These are phyloP conservation scores for Drosophila siamana DNA, from an alignment of 2,888 invertebrate species.

Conservation along the genomic window DNA sequence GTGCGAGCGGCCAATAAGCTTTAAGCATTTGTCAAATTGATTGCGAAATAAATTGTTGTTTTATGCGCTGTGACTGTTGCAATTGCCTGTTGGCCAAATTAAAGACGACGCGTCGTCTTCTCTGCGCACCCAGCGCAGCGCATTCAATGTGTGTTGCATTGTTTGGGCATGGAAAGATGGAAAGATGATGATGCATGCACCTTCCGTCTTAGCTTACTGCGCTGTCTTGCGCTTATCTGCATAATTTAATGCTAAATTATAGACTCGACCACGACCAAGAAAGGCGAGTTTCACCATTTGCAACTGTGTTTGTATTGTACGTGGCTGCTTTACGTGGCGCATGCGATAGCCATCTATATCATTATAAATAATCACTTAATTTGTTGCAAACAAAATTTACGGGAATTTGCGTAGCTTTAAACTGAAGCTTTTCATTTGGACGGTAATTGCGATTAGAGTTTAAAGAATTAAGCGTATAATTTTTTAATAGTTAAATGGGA, in stretches of 20 bases:
- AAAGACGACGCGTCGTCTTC: conserved; percentile 23
- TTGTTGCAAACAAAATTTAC: not conserved
- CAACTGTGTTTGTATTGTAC: not conserved
- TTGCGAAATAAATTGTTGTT: conserved; percentile 72
- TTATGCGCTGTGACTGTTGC: conserved; percentile 31
- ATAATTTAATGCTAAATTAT: conserved; percentile 77
- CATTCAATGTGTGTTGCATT: conserved; percentile 30
- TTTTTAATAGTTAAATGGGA: too few species aligned
- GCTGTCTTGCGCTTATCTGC: conserved; percentile 69
- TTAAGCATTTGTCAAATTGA: conserved; percentile 77
- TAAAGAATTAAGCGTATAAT: not conserved
- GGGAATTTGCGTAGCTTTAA: not conserved
- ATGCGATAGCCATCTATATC: not conserved
- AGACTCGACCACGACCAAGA: conserved; percentile 38
- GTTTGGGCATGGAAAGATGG: too few species aligned
- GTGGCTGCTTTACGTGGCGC: conserved; percentile 1
- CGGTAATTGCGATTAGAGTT: not conserved
- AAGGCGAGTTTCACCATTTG: conserved; percentile 16
- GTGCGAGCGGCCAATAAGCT: conserved; percentile 47
- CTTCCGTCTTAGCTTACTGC: too few species aligned
- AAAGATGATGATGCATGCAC: conserved; percentile 71
- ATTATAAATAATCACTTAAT: conserved; percentile 16
- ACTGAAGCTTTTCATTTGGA: not conserved
- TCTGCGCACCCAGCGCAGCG: not conserved
- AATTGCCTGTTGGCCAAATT: conserved; percentile 37